A percentile compares a stretch with the other conserved stretches of the same genome.
Evolutionary conservation across 2,113 vertebrate species (phyloP).

Genomic region (Syrrhaptes paradoxus): DNA sequence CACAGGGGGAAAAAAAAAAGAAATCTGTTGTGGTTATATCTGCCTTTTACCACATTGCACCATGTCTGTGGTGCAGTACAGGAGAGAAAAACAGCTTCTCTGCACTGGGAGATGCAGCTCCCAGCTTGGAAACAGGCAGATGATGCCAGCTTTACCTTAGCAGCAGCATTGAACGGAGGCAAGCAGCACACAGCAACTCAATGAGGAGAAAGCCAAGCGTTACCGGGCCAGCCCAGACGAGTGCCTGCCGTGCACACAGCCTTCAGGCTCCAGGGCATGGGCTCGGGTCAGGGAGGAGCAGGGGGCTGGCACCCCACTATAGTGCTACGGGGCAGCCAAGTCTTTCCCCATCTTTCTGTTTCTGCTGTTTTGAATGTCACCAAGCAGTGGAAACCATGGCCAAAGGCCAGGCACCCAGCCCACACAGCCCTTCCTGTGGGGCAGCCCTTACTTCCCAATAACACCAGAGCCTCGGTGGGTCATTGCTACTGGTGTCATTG

Average conservation of each 20-base stretch:
- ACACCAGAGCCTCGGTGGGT: background rate
- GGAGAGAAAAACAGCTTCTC: background rate
- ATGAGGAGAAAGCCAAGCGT: fast-evolving
- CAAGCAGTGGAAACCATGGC: background rate
- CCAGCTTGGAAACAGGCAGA: fast-evolving
- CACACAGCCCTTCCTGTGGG: fast-evolving
- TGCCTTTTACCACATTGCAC: background rate
- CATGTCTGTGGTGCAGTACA: background rate
- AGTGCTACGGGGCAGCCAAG: background rate
- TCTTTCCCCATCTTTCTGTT: fast-evolving
- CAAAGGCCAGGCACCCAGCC: background rate
- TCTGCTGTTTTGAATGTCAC: background rate
- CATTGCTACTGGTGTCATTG: background rate
- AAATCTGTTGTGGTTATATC: background rate
- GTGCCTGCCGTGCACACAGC: fast-evolving
- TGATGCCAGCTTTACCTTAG: background rate
- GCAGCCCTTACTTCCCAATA: background rate
- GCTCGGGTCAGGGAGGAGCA: background rate
- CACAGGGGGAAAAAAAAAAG: background rate
- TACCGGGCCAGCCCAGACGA: fast-evolving
- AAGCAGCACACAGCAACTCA: background rate
- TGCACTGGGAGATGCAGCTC: fast-evolving
- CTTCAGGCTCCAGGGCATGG: background rate
- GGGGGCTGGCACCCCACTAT: fast-evolving
- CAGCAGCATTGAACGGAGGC: fast-evolving